Conservation (phyloP, 2,113 vertebrate genomes). For the Nycticorax nycticorax region DNA sequence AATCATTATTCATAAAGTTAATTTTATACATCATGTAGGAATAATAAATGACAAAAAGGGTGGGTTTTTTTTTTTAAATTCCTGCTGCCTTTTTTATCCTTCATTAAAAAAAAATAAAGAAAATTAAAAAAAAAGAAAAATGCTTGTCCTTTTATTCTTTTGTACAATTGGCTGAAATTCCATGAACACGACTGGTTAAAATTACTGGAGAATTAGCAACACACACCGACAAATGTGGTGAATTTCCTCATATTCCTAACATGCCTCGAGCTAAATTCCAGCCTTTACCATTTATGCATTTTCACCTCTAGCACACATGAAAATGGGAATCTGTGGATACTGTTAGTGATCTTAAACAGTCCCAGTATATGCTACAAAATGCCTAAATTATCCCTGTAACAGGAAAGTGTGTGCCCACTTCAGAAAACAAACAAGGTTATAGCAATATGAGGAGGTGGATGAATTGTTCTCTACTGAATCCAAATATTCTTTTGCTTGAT, state of each 20-base stretch:
- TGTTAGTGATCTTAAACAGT: neutral
- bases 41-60: neutral
- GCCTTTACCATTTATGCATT: neutral
- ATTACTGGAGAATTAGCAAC: neutral
- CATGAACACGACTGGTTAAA: neutral
- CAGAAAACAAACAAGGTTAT: neutral
- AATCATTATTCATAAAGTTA: neutral
- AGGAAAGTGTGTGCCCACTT: neutral
- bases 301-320: neutral
- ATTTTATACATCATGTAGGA: neutral
- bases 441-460: neutral
- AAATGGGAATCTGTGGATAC: neutral
- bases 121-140: neutral
- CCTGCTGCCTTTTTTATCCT: neutral
- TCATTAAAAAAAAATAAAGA: neutral
- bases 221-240: fast-evolving
- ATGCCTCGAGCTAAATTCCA: neutral
- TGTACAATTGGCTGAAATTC: neutral
- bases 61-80: neutral
- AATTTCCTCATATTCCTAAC: neutral
- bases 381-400: neutral
- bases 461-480: neutral
- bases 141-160: neutral
- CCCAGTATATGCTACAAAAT: neutral
- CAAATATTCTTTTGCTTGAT: neutral